Percentiles rank a stretch among this genome's conserved stretches.
These are phyloP conservation scores for Grammomys dolichurus DNA, from an alignment of 2,113 vertebrate genomes.

Conservation along the genomic window DNA sequence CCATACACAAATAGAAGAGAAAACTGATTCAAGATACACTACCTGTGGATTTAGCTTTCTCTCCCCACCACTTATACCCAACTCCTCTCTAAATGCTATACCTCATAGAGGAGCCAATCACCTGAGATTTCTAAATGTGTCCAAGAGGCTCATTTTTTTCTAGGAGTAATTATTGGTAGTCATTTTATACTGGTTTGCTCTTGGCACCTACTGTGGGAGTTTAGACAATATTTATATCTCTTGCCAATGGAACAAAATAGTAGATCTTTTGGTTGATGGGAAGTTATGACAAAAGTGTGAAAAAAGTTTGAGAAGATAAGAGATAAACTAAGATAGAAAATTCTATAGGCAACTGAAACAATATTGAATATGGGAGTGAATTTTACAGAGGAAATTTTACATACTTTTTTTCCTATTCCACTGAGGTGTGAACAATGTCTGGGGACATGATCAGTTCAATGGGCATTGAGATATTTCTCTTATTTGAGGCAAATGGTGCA, in stretches of 20 bases:
- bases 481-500: not conserved
- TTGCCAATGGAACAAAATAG: not conserved
- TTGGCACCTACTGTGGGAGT: not conserved
- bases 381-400: not conserved
- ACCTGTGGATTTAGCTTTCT: not conserved
- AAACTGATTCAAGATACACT: not conserved
- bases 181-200: not conserved
- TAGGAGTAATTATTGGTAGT: not conserved
- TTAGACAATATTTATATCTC: not conserved
- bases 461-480: not conserved
- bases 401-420: not conserved
- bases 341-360: not conserved
- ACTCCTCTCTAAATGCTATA: not conserved
- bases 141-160: not conserved
- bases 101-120: not conserved
- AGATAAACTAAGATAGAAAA: not conserved
- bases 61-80: not conserved
- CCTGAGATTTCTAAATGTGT: not conserved
- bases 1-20: not conserved
- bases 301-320: not conserved
- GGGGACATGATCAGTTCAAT: not conserved
- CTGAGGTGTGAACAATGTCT: not conserved
- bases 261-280: not conserved
- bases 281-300: not conserved
- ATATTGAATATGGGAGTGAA: not conserved